Conservation (phyloP, 2,797 vertebrate species). For the Liasis olivaceus region DNA sequence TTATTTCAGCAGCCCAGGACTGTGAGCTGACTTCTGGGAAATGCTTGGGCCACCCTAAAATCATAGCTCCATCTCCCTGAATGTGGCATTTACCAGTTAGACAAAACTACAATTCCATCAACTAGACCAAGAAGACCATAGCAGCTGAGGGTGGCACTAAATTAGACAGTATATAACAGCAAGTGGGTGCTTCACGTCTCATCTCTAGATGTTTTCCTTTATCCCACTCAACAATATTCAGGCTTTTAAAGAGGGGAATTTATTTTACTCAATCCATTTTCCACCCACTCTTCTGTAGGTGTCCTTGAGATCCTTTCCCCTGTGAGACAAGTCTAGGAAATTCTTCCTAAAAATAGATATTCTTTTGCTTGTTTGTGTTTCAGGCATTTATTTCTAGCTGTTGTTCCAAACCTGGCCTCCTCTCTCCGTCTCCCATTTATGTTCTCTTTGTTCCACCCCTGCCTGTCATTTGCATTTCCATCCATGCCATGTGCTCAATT, state of each 20-base stretch:
- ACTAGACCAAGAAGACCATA: not conserved
- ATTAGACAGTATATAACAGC: not conserved
- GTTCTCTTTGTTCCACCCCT: not conserved
- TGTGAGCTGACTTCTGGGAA: not conserved
- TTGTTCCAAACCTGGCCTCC: no score
- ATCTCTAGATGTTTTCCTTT: not conserved
- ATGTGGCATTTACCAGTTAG: not conserved
- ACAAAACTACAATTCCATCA: not conserved
- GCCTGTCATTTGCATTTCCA: not conserved
- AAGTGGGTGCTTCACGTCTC: not conserved
- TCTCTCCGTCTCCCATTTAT: not conserved
- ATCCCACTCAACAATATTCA: not conserved
- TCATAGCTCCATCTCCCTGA: not conserved
- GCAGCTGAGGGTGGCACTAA: not conserved
- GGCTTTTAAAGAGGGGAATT: not conserved
- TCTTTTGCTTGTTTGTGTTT: not conserved
- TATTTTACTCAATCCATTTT: not conserved
- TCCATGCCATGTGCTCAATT: not conserved
- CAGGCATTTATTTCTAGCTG: not conserved
- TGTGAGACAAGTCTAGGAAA: not conserved
- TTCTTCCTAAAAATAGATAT: not conserved
- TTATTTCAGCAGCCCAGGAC: not conserved
- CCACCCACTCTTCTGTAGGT: not conserved
- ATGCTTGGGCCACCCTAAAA: not conserved
- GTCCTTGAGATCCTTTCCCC: not conserved